Percentiles rank a stretch among this genome's conserved stretches.
Evolutionary conservation across 92 coral and sea anemone species (phyloP).

Genomic region (Galaxea fascicularis): DNA sequence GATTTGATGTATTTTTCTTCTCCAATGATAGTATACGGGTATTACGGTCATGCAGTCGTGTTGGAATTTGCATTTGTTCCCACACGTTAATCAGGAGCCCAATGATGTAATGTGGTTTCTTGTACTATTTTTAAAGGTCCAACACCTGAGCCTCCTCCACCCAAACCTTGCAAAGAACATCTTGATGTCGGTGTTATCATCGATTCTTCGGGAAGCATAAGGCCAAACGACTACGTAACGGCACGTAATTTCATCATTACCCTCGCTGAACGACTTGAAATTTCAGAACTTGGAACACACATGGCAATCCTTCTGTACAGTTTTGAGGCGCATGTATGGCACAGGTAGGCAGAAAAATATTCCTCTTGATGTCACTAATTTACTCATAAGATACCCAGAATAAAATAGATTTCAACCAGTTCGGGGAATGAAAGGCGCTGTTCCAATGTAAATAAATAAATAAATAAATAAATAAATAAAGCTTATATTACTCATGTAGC

Average conservation of each 20-base stretch:
- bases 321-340: constrained; percentile 23
- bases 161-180: constrained; percentile 19
- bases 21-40: too few relatives aligned
- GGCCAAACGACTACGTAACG: not conserved
- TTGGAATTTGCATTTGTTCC: too few relatives aligned
- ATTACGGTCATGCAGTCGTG: too few relatives aligned
- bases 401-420: too few relatives aligned
- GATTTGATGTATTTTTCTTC: too few relatives aligned
- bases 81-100: too few relatives aligned
- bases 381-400: too few relatives aligned
- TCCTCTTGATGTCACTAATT: too few relatives aligned
- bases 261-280: constrained; percentile 18
- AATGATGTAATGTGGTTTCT: not conserved
- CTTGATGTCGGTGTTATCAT: constrained; percentile 26
- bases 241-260: not conserved
- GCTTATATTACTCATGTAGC: too few relatives aligned
- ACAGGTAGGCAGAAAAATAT: not conserved
- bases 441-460: too few relatives aligned
- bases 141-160: constrained; percentile 6
- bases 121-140: not conserved
- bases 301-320: constrained; percentile 29
- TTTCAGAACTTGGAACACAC: constrained; percentile 17
- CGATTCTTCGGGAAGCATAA: constrained; percentile 20
- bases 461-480: too few relatives aligned
- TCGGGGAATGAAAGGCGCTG: too few relatives aligned